A percentile compares a stretch with the other conserved stretches of the same genome.
Evolutionary conservation across 2,113 vertebrate genomes (phyloP).

Genomic region (Melanerpes aurifrons): DNA sequence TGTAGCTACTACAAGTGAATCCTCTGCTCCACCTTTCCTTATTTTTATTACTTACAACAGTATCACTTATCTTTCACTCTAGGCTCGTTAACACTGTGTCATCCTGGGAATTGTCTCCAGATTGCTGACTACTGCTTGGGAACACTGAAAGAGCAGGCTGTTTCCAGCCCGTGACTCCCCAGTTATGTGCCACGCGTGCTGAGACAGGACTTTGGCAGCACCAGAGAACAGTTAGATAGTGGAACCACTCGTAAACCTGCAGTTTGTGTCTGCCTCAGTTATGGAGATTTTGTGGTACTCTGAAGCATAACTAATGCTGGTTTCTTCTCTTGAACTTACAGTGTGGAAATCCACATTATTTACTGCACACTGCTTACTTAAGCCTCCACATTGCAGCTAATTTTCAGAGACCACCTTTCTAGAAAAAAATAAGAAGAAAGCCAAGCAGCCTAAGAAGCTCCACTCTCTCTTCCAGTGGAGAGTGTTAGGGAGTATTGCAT

Average conservation of each 20-base stretch:
- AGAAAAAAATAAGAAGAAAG: background rate
- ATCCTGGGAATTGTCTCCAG: background rate
- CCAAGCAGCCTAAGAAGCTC: background rate
- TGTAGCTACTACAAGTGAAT: background rate
- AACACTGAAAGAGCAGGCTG: background rate
- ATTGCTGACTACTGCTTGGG: background rate
- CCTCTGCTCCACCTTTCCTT: conserved; percentile 1
- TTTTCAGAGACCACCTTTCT: background rate
- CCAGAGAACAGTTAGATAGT: background rate
- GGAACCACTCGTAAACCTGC: background rate
- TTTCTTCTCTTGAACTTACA: background rate
- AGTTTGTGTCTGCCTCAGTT: background rate
- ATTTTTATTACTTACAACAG: conserved; percentile 7
- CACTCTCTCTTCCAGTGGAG: background rate
- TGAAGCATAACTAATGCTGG: background rate
- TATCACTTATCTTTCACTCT: background rate
- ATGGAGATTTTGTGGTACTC: background rate
- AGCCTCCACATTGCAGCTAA: background rate
- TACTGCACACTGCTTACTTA: background rate
- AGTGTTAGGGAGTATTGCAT: rapidly evolving
- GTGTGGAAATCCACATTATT: background rate
- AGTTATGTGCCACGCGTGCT: background rate
- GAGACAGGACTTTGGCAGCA: background rate
- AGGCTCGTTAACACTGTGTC: background rate
- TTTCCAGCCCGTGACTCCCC: background rate